Percentiles rank a stretch among this genome's conserved stretches.
Evolutionary conservation across 2,888 invertebrate species (phyloP).

Genomic region (Noctua comes): DNA sequence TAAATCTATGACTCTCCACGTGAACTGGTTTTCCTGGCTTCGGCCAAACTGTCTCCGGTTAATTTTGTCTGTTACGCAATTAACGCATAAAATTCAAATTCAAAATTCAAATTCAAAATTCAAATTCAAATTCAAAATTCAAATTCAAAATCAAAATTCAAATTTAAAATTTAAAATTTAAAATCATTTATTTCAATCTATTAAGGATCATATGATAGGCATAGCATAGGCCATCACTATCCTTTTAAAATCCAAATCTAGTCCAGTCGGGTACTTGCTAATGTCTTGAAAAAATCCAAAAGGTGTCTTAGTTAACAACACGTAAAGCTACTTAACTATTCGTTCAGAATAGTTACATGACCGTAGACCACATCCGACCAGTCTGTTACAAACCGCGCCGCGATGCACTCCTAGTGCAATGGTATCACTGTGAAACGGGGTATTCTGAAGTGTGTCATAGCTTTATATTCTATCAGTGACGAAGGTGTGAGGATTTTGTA

Average conservation of each 20-base stretch:
- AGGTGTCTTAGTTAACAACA: neutral
- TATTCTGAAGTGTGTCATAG: neutral
- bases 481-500: neutral
- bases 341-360: conserved; percentile 37
- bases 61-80: no score
- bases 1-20: no score
- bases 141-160: no score
- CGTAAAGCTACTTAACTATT: neutral
- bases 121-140: no score
- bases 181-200: no score
- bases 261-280: neutral
- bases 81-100: no score
- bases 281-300: neutral
- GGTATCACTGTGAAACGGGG: neutral
- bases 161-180: no score
- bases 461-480: neutral
- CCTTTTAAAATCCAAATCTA: neutral
- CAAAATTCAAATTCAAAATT: no score
- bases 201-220: no score
- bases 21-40: no score
- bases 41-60: no score
- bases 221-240: neutral
- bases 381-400: conserved; percentile 32
- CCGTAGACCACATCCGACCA: conserved; percentile 10
- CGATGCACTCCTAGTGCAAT: conserved; percentile 36